Percentiles rank a stretch among this genome's conserved stretches.
These are phyloP conservation scores for Marronus borbonicus DNA, from an alignment of 2,888 invertebrate species.

Conservation along the genomic window DNA sequence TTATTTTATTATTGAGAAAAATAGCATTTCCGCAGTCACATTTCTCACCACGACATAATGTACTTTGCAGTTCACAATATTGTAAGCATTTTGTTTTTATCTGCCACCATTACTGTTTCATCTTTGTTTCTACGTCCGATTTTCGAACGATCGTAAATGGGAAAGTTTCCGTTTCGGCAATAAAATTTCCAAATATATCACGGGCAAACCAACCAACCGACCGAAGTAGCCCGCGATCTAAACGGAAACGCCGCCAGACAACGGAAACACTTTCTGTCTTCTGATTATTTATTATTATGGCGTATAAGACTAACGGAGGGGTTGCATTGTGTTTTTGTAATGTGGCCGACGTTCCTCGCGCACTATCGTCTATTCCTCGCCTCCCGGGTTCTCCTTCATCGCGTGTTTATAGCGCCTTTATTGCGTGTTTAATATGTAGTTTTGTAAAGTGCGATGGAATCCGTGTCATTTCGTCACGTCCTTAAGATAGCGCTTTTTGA, in stretches of 20 bases:
- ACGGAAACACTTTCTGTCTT: slow-evolving; percentile 65
- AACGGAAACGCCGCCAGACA: slow-evolving; percentile 60
- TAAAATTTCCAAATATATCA: slow-evolving; percentile 52
- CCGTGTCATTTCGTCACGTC: slow-evolving; percentile 32
- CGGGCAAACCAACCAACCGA: slow-evolving; percentile 55
- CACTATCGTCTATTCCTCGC: slow-evolving; percentile 9
- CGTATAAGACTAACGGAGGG: slow-evolving; percentile 61
- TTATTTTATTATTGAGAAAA: too few relatives aligned
- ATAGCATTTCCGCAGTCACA: too few relatives aligned
- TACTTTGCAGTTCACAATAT: not conserved
- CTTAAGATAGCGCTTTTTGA: slow-evolving; percentile 23
- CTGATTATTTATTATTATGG: slow-evolving; percentile 68
- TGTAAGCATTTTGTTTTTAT: slow-evolving; percentile 17
- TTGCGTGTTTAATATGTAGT: slow-evolving; percentile 47
- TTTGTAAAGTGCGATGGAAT: slow-evolving; percentile 38
- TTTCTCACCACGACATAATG: too few relatives aligned
- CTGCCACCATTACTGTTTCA: slow-evolving; percentile 9
- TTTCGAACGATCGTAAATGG: slow-evolving; percentile 45
- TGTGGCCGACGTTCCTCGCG: slow-evolving; percentile 33
- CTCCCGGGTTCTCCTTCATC: slow-evolving; percentile 51
- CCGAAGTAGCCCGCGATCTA: slow-evolving; percentile 42
- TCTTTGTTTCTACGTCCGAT: slow-evolving; percentile 39
- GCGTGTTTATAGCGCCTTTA: slow-evolving; percentile 45
- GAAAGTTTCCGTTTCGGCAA: slow-evolving; percentile 53
- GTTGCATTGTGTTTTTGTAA: slow-evolving; percentile 60